These are phyloP conservation scores for Hyphantria cunea DNA, from an alignment of 1,140 invertebrate genomes.

Conservation along the genomic window DNA sequence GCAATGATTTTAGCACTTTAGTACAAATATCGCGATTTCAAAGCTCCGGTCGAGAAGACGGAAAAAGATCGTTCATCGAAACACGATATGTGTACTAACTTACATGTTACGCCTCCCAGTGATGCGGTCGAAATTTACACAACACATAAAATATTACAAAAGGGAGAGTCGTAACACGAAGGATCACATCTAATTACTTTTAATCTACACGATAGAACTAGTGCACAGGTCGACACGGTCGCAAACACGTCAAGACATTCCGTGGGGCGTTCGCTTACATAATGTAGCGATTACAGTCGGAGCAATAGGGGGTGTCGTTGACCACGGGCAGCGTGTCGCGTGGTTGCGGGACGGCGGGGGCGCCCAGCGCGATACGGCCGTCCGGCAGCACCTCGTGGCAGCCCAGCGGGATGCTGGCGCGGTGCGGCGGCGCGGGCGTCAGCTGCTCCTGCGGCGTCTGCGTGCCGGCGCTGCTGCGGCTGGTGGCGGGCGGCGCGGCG, in stretches of 20 bases:
- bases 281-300: conserved; percentile 88
- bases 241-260: conserved; percentile 79
- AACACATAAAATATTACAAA: conserved; percentile 20
- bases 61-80: conserved; percentile 5
- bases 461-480: conserved; percentile 44
- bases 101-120: conserved; percentile 32
- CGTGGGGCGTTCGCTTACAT: conserved; percentile 85
- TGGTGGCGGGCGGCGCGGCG: conserved; percentile 27
- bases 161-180: conserved; percentile 83
- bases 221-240: conserved; percentile 74
- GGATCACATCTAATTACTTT: conserved; percentile 30
- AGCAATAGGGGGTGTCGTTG: conserved; percentile 85
- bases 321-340: conserved; percentile 56
- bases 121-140: conserved; percentile 28
- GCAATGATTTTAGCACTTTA: conserved; percentile 24
- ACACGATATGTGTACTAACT: conserved; percentile 32
- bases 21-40: conserved; percentile 34
- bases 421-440: conserved; percentile 64
- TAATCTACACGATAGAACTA: conserved; percentile 51
- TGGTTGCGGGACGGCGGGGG: conserved; percentile 55
- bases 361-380: conserved; percentile 64
- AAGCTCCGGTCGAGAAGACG: conserved; percentile 8
- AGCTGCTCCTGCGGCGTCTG: conserved; percentile 52
- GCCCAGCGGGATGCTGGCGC: conserved; percentile 78
- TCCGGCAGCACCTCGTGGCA: conserved; percentile 68